phyloP scores from a whole-genome alignment of 2,113 vertebrate genomes.

The Campylomormyrus tamandua region DNA sequence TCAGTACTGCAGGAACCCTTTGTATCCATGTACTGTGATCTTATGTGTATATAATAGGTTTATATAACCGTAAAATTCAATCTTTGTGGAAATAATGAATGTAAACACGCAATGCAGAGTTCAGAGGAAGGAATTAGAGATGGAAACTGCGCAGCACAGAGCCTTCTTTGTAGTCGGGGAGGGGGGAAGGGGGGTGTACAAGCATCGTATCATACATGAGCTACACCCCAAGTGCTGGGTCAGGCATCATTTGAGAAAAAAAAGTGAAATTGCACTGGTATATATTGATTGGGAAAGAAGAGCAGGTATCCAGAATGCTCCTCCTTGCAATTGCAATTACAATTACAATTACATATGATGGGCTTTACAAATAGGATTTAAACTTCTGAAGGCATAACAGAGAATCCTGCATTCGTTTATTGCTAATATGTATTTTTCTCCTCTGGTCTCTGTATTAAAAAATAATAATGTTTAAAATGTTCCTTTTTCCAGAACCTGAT shows the following conservation, averaged over 20 bases:
- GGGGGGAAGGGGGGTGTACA: not conserved
- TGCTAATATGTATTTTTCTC: not conserved
- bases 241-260: not conserved
- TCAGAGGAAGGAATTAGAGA: not conserved
- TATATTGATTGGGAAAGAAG: not conserved
- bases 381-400: not conserved
- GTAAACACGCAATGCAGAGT: not conserved
- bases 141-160: not conserved
- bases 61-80: not conserved
- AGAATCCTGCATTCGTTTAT: not conserved
- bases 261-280: not conserved
- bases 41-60: not conserved
- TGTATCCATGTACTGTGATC: not conserved
- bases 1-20: not conserved
- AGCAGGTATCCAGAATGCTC: not conserved
- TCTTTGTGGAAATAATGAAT: not conserved
- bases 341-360: not conserved
- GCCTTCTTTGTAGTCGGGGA: not conserved
- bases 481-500: not conserved
- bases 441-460: not conserved
- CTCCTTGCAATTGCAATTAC: not conserved
- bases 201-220: not conserved
- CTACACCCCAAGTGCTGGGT: too few species aligned
- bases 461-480: not conserved
- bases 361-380: not conserved